Evolutionary conservation across 1,140 invertebrate species (phyloP), one percentile per base, ranked within the genome.

Genomic region (Dolichoris vasculosae): DNA sequence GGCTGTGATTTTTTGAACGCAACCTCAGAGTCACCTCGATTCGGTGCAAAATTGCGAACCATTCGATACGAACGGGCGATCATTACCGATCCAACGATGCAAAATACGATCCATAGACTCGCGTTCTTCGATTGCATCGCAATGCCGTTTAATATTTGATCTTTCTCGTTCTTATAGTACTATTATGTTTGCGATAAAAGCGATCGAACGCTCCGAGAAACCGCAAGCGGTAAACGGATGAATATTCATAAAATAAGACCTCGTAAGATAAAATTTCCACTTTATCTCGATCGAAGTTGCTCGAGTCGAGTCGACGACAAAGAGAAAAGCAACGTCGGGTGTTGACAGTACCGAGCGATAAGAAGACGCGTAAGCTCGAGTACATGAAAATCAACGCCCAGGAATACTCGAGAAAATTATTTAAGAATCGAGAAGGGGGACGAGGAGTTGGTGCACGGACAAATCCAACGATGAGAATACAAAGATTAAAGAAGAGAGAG

Each of bases 301-400:
- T 30, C 11, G 23, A n/a, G 23, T 43, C 0, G 48, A 48, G 26
- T 30, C 23, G 20, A 75, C 23, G 30, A 71, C 23, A 35, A 77
- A 35, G 46, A 17, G 35, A 77, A 55, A 35, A 77, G 32, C 75
- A 20, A 40, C 15, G 11, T 23, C 4, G 26, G 7, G 30, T n/a
- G 46, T 71, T 71, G 80, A 71, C 43, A 82, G 48, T 91, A 88
- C 86, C 88, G 88, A 89, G 91, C 89, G 90, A 89, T 91, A 88
- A 89, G 88, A 67, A 87, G 89, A 89, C 87, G 86, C 88, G 87
- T 17, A 26, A 43, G 40, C 26, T 9, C 23, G 23, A n/a, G 35
- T 87, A 85, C 86, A 87, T 89, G 89, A 90, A 88, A 89, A 91
- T 90, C 88, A 87, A 87, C 88, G 88, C 86, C 86, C 85, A 35